These are phyloP conservation scores for Sebastes melanostomus DNA, from an alignment of 2,797 vertebrate species.

Conservation along the genomic window DNA sequence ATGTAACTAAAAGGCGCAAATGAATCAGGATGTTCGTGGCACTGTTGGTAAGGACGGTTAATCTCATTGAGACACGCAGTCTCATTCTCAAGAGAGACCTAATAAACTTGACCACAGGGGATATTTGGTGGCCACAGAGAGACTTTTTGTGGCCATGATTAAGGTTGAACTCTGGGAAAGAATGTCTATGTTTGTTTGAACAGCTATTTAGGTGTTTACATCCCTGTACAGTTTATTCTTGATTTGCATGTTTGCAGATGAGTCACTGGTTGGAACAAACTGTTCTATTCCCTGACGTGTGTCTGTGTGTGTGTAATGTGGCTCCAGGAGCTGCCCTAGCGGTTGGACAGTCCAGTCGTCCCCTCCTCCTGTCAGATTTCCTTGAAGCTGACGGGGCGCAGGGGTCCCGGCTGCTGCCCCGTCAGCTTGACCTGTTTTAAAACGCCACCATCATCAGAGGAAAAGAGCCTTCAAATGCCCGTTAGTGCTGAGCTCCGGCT, in stretches of 20 bases:
- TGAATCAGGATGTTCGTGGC: not conserved
- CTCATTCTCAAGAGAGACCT: too few species aligned
- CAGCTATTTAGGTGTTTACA: slow-evolving; percentile 11
- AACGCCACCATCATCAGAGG: slow-evolving; percentile 65
- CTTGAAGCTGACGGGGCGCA: slow-evolving; percentile 14
- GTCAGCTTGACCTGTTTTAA: slow-evolving; percentile 77
- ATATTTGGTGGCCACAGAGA: too few species aligned
- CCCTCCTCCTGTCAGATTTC: slow-evolving; percentile 47
- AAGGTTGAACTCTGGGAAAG: not conserved
- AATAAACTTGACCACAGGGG: too few species aligned
- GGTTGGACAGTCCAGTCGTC: slow-evolving; percentile 21
- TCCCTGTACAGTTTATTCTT: not conserved
- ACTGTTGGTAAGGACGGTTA: not conserved
- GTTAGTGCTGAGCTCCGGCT: slow-evolving; percentile 72
- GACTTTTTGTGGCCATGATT: not conserved
- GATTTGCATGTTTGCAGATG: slow-evolving; percentile 12
- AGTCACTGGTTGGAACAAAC: slow-evolving; percentile 25
- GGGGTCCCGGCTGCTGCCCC: slow-evolving; percentile 50
- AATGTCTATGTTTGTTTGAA: not conserved
- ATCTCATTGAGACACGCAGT: too few species aligned
- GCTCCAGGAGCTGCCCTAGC: slow-evolving; percentile 15
- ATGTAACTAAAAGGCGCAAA: not conserved
- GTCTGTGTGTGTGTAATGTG: slow-evolving; percentile 1
- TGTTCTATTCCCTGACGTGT: slow-evolving; percentile 25
- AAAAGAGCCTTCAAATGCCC: slow-evolving; percentile 66